These are phyloP conservation scores for Reinhardtius hippoglossoides DNA, from an alignment of 2,113 vertebrate species.

Conservation along the genomic window DNA sequence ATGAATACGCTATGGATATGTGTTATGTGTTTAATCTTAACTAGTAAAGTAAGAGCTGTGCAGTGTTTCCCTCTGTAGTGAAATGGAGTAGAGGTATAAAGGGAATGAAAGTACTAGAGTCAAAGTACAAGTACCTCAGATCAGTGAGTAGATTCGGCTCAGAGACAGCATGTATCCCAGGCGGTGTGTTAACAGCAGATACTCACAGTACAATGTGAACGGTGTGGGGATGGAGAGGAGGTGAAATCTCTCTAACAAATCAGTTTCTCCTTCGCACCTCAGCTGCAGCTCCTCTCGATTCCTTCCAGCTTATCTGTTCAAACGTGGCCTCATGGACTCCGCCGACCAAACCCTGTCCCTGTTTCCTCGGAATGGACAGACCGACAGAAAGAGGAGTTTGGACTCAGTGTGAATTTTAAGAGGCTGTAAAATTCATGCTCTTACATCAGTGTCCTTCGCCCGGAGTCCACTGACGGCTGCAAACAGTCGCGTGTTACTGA, in stretches of 20 bases:
- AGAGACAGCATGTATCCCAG: background rate
- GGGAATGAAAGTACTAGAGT: no score
- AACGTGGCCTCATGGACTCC: background rate
- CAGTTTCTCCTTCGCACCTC: background rate
- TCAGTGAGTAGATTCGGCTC: no score
- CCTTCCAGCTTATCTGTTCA: background rate
- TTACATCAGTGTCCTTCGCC: slow-evolving; percentile 55
- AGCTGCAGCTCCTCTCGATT: background rate
- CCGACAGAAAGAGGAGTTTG: background rate
- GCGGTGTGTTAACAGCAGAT: background rate
- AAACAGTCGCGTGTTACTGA: slow-evolving; percentile 64
- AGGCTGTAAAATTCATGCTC: background rate
- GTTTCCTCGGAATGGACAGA: background rate
- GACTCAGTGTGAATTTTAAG: background rate
- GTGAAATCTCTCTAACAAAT: background rate
- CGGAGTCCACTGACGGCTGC: slow-evolving; percentile 1
- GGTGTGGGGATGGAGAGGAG: background rate
- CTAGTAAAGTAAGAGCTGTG: no score
- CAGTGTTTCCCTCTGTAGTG: no score
- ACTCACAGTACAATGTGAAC: background rate
- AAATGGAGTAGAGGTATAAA: no score
- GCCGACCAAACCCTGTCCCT: background rate
- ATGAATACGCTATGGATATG: no score
- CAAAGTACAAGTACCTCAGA: no score
- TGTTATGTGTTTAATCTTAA: no score